These are phyloP conservation scores for Biston stratarius DNA, from an alignment of 2,888 invertebrate genomes.

Conservation along the genomic window DNA sequence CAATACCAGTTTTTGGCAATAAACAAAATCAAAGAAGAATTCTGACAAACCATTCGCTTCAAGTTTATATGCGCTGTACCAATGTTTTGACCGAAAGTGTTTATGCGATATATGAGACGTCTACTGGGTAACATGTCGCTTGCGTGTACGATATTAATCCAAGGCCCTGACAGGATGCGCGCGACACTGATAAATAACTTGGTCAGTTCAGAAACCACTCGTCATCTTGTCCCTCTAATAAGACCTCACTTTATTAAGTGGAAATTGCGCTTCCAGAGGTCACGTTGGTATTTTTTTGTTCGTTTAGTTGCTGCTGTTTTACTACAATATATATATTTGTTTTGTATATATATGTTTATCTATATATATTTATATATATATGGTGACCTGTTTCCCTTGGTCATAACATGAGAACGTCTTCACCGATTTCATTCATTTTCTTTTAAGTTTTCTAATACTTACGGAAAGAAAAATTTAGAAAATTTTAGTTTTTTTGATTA, in stretches of 20 bases:
- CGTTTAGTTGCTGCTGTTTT: not conserved
- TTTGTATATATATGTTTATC: too few species aligned
- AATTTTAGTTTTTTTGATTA: too few species aligned
- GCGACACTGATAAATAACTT: conserved; percentile 43
- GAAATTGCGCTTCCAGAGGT: conserved; percentile 38
- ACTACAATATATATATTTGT: not conserved
- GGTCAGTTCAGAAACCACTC: conserved; percentile 33
- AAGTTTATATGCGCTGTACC: too few species aligned
- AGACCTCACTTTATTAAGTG: conserved; percentile 34
- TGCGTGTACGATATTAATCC: conserved; percentile 38
- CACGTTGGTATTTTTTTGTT: conserved; percentile 20
- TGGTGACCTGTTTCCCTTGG: too few species aligned
- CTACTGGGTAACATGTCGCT: not conserved
- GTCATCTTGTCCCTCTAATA: conserved; percentile 42
- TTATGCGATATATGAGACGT: not conserved
- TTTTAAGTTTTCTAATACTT: too few species aligned
- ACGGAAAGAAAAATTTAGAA: too few species aligned
- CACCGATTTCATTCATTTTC: too few species aligned
- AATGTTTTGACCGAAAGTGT: not conserved
- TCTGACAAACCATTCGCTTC: too few species aligned
- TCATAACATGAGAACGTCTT: too few species aligned
- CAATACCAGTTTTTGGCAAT: too few species aligned
- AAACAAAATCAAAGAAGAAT: too few species aligned
- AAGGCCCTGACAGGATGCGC: conserved; percentile 31
- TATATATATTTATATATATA: too few species aligned